Base-by-base conservation (phyloP, 1,140 invertebrate species). In the Helicoverpa armigera region DNA sequence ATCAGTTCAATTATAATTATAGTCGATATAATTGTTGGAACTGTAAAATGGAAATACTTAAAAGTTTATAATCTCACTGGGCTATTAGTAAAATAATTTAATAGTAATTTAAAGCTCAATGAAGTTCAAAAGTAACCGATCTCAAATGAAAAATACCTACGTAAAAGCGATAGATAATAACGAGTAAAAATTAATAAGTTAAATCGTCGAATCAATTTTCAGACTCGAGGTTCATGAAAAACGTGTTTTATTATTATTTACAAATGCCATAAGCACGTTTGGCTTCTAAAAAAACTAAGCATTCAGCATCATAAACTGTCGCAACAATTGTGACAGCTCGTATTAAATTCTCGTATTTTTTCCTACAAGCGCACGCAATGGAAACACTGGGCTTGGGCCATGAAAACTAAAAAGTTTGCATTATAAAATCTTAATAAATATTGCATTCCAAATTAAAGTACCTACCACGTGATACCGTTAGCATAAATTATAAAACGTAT, bases 61-160 rank as follows among this genome's bases (percentile, higher is more conserved):
- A 43, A 70, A 81, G 79, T 84, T 79, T 87, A 88, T 87, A 90
- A 91, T 90, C 90, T 93, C 90, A 92, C 87, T 90, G 90, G 88
- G 87, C 88, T 90, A 90, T 88, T 89, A 86, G 85, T 89, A 86
- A 81, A 83, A 85, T 82, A 77, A 83, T 80, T 82, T 79, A 75
- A 86, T 82, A 87, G 82, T 89, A 90, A 86, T 86, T 90, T 91
- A 90, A 92, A 90, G 88, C 89, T 91, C 85, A 81, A n/a, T 63
- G 69, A 61, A 72, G 56, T 69, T 80, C 53, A 63, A 73, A 63
- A 73, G 69, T 72, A 63, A 50, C 77, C 65, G 51, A 79, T 70
- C 50, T 72, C 16, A 56, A 72, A 73, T 51, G 31, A 80, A 70
- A 73, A 56, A 14, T 35, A 48, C 14, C 50, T 77, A 74, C 56